Percentiles rank a stretch among this genome's conserved stretches.
These are phyloP conservation scores for Apamea epomidion DNA, from an alignment of 2,888 invertebrate genomes.

Conservation along the genomic window DNA sequence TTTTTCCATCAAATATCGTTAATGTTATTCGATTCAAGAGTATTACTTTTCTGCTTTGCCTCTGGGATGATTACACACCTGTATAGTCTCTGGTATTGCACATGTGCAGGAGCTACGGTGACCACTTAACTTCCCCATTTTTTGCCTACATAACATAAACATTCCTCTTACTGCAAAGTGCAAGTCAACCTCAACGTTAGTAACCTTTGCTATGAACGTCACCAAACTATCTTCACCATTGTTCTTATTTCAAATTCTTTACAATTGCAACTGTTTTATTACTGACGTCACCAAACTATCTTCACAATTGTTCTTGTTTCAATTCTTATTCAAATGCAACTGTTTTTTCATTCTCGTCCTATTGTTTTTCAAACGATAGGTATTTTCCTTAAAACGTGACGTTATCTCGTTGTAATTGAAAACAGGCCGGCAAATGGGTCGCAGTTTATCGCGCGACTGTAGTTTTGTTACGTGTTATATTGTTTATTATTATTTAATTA, in stretches of 20 bases:
- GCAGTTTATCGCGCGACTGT: slow-evolving; percentile 52
- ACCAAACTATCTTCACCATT: slow-evolving; percentile 5
- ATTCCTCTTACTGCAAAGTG: background rate
- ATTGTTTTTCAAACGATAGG: slow-evolving; percentile 50
- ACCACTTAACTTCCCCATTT: background rate
- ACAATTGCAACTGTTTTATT: slow-evolving; percentile 7
- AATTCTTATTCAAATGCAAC: slow-evolving; percentile 8
- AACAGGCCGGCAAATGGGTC: slow-evolving; percentile 60
- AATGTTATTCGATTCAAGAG: background rate
- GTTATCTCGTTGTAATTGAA: slow-evolving; percentile 68
- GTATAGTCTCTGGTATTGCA: background rate
- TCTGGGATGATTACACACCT: background rate
- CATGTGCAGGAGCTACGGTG: background rate
- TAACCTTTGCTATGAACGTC: slow-evolving; percentile 1
- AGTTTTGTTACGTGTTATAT: slow-evolving; percentile 24
- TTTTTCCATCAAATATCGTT: too few relatives aligned
- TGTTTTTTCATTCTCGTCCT: slow-evolving; percentile 20
- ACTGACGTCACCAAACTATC: slow-evolving; percentile 6
- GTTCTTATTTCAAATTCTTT: slow-evolving; percentile 28
- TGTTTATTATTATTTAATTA: slow-evolving; percentile 60
- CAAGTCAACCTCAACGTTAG: background rate
- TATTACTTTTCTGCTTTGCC: background rate
- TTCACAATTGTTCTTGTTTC: slow-evolving; percentile 34
- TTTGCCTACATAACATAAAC: background rate
- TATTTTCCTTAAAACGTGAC: slow-evolving; percentile 63